Evolutionary conservation across 2,113 vertebrate genomes (phyloP).

Genomic region (Ceyx melanurus): DNA sequence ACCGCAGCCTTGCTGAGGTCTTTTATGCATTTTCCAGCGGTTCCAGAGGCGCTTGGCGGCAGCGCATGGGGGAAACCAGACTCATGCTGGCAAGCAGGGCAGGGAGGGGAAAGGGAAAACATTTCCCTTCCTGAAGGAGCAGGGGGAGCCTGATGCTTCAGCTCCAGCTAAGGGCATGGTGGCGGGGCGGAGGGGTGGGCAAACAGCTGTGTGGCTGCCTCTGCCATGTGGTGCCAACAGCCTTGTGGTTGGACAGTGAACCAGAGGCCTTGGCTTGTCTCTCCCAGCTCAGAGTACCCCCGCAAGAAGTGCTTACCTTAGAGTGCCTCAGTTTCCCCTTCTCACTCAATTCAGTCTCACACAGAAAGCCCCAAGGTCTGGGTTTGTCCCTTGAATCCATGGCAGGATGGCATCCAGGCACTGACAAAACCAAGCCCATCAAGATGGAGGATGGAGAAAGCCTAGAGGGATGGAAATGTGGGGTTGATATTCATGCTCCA

Average conservation of each 20-base stretch:
- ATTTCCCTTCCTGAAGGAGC: slow-evolving; percentile 23
- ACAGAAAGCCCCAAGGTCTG: not conserved
- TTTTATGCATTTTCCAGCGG: slow-evolving; percentile 59
- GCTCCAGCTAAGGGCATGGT: rapidly evolving
- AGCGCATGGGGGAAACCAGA: not conserved
- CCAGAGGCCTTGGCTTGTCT: not conserved
- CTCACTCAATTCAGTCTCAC: not conserved
- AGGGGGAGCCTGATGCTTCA: not conserved
- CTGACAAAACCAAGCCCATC: not conserved
- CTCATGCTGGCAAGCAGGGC: not conserved
- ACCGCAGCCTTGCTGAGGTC: not conserved
- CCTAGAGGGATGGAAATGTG: not conserved
- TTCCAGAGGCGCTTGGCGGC: slow-evolving; percentile 52
- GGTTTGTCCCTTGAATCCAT: not conserved
- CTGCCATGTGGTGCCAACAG: rapidly evolving
- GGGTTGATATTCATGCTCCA: not conserved
- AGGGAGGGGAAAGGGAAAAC: slow-evolving; percentile 40
- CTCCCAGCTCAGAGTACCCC: rapidly evolving
- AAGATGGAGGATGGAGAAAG: not conserved
- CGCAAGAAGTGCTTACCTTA: rapidly evolving
- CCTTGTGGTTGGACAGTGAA: not conserved
- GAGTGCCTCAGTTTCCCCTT: not conserved
- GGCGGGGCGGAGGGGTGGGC: not conserved
- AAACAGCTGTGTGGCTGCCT: not conserved
- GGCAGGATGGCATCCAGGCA: not conserved